These are phyloP conservation scores for Erebia ligea DNA, from an alignment of 2,888 invertebrate genomes.

Conservation along the genomic window DNA sequence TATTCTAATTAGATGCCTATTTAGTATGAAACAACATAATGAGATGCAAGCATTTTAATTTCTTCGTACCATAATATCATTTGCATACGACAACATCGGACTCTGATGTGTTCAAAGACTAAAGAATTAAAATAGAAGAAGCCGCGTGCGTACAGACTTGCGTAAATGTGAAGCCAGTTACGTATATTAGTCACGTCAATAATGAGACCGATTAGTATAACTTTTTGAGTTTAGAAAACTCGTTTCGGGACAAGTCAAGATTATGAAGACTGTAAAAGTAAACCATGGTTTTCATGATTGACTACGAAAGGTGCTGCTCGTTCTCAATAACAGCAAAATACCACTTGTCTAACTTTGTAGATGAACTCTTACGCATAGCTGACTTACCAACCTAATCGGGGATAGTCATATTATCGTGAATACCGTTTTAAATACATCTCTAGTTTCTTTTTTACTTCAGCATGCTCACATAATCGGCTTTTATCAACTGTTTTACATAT, in stretches of 20 bases:
- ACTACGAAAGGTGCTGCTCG: too few relatives aligned
- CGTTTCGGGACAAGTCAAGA: too few relatives aligned
- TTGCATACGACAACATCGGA: constrained; percentile 28
- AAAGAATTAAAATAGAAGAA: not conserved
- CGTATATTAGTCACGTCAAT: not conserved
- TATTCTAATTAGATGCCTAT: constrained; percentile 37
- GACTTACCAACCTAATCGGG: too few relatives aligned
- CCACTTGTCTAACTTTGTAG: too few relatives aligned
- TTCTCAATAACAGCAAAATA: too few relatives aligned
- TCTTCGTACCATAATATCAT: constrained; percentile 29
- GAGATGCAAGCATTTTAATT: constrained; percentile 41
- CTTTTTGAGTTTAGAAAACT: too few relatives aligned
- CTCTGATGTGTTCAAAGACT: constrained; percentile 3
- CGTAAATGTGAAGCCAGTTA: not conserved
- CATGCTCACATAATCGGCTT: not conserved
- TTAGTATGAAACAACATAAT: constrained; percentile 31
- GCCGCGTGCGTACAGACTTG: not conserved
- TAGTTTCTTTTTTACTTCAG: not conserved
- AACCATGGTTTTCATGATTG: too few relatives aligned
- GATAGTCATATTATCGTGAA: too few relatives aligned
- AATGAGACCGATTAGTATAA: too few relatives aligned
- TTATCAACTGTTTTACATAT: not conserved
- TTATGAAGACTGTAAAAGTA: too few relatives aligned
- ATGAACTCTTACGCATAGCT: too few relatives aligned
- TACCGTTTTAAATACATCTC: too few relatives aligned